Evolutionary conservation across 1,140 invertebrate genomes (phyloP).

Genomic region (Pseudobourletiella spinata): DNA sequence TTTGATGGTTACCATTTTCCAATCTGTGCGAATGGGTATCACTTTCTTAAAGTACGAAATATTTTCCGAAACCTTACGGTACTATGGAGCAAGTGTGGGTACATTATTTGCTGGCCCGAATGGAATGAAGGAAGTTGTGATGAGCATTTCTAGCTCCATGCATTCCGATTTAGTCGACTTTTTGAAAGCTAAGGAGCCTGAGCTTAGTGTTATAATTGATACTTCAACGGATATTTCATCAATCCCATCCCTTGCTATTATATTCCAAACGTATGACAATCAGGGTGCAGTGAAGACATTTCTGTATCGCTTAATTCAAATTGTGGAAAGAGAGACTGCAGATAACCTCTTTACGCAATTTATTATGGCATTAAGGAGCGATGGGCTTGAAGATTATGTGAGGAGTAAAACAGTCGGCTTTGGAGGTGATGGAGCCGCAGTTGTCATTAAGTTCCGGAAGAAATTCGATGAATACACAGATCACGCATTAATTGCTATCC

Average conservation of each 20-base stretch:
- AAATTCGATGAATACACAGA: neutral
- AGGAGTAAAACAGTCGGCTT: neutral
- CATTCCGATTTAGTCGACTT: neutral
- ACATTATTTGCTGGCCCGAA: neutral
- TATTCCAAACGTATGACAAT: neutral
- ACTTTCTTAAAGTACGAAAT: neutral
- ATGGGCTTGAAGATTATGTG: neutral
- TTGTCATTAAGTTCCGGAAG: neutral
- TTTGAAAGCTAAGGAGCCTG: neutral
- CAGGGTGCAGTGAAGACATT: neutral
- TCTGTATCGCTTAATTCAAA: neutral
- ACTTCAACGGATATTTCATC: neutral
- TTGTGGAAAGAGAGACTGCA: neutral
- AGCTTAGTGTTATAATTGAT: neutral
- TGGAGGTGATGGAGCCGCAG: neutral
- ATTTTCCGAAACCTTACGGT: neutral
- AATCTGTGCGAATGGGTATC: neutral
- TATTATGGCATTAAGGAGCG: neutral
- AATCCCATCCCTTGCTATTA: neutral
- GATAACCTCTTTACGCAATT: neutral
- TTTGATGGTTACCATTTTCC: neutral
- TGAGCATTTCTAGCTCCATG: neutral
- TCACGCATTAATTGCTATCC: neutral
- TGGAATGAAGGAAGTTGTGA: neutral
- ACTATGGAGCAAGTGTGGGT: neutral